Evolutionary conservation across 2,888 invertebrate species (phyloP), one percentile per base, ranked within the genome.

Genomic region (Hyles lineata): DNA sequence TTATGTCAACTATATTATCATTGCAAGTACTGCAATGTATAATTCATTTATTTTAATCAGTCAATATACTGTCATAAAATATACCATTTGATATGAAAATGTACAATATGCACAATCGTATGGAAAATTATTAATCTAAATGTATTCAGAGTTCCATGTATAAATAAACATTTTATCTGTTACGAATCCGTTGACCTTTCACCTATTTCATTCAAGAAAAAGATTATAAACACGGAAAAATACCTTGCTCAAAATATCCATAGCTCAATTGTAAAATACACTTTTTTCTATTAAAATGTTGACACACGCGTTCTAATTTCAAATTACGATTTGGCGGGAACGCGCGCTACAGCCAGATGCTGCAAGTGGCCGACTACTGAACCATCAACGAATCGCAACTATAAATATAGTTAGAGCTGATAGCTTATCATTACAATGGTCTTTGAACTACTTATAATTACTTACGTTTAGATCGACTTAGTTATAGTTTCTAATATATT

Each of bases 351-450:
- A n/a, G 55, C 55, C 35, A 23, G 35, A 21, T 61, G 61, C 19
- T 52, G 70, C 70, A 70, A 70, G n/a, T 55, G 23, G 25, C 58
- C 19, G 25, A 70, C 70, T 70, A 73, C 70, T 73, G 70, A 58
- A 70, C 52, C 3, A 29, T 52, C 21, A 67, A 61, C 62, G 63
- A 25, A 61, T 60, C 73, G 70, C 70, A 70, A 70, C 50, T 70
- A 73, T 73, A 73, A 62, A 72, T 72, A 72, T 72, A 67, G 63
- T 72, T 59, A 59, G 43, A 19, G 43, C 32, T 70, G 73, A 73
- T 73, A 73, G 29, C 61, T 70, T 70, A 69, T 73, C 52, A 21
- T 73, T 52, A 69, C 69, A 73, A 71, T 73, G 71, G 74, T 78
- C 63, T 43, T 67, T 67, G 43, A 67, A 67, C 50, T 23, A 23